Conservation (phyloP, 2,888 invertebrate genomes). For the Piscicola geometra region DNA sequence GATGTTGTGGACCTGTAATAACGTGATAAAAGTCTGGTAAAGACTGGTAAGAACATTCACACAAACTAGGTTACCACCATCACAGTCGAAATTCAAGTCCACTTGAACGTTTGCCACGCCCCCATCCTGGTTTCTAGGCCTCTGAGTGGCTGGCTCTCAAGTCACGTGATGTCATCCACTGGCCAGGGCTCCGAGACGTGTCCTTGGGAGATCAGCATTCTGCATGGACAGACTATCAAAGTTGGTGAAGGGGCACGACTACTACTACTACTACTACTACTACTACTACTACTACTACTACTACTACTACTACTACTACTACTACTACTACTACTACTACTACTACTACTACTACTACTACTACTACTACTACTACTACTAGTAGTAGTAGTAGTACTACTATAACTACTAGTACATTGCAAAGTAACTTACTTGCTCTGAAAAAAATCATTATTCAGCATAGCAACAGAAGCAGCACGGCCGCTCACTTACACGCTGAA, state of each 20-base stretch:
- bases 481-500: no score
- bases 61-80: no score
- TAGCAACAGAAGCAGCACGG: no score
- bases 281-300: conserved; percentile 33
- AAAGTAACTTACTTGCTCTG: no score
- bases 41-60: no score
- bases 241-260: neutral
- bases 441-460: no score
- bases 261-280: conserved; percentile 29
- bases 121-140: neutral
- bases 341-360: conserved; percentile 32
- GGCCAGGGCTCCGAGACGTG: conserved; percentile 20
- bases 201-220: conserved; percentile 20
- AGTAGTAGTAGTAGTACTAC: conserved; percentile 28
- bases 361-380: conserved; percentile 35
- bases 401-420: conserved; percentile 10
- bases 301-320: conserved; percentile 34
- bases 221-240: conserved; percentile 25
- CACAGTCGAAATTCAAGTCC: neutral
- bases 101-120: conserved; percentile 5
- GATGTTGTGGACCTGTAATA: no score
- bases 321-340: conserved; percentile 34
- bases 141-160: conserved; percentile 25
- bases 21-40: no score
- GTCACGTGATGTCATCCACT: conserved; percentile 2